Percentiles rank a stretch among this genome's conserved stretches.
Evolutionary conservation across 2,888 invertebrate genomes (phyloP).

Genomic region (Ectemnius continuus): DNA sequence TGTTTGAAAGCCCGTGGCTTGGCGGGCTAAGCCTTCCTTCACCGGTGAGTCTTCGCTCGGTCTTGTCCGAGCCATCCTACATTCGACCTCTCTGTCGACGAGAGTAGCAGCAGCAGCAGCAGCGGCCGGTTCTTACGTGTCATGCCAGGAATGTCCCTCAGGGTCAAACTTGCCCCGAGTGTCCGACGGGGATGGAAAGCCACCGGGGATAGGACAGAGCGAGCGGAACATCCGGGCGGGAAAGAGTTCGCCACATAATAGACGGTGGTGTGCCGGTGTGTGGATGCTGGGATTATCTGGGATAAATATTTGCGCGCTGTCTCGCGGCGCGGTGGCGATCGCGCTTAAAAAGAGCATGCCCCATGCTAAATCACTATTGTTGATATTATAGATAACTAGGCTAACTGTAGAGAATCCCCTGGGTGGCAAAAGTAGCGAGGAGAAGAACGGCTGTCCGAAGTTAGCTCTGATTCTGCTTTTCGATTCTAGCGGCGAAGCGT

Average conservation of each 20-base stretch:
- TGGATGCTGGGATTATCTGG: constrained; percentile 46
- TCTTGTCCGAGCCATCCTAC: background rate
- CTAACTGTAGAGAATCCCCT: no score
- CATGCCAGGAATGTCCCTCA: constrained; percentile 65
- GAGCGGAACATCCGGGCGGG: constrained; percentile 1
- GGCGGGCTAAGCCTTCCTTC: constrained; percentile 54
- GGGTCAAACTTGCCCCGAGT: constrained; percentile 53
- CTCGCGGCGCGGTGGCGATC: constrained; percentile 22
- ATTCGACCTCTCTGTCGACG: constrained; percentile 31
- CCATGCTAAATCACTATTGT: background rate
- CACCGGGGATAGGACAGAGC: background rate
- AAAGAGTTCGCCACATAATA: constrained; percentile 24
- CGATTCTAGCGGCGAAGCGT: constrained; percentile 19
- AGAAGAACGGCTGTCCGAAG: constrained; percentile 20
- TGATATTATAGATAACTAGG: no score
- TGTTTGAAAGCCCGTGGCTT: constrained; percentile 62
- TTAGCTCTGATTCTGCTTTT: constrained; percentile 44
- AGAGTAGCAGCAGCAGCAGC: constrained; percentile 30
- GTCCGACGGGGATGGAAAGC: constrained; percentile 17
- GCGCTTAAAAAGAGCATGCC: constrained; percentile 48
- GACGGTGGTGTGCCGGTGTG: constrained; percentile 28
- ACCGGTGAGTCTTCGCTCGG: constrained; percentile 19
- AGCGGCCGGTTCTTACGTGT: constrained; percentile 50
- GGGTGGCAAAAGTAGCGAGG: no score
- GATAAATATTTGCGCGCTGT: constrained; percentile 57